phyloP scores from a whole-genome alignment of 2,888 invertebrate genomes.

The Parnassius mnemosyne region DNA sequence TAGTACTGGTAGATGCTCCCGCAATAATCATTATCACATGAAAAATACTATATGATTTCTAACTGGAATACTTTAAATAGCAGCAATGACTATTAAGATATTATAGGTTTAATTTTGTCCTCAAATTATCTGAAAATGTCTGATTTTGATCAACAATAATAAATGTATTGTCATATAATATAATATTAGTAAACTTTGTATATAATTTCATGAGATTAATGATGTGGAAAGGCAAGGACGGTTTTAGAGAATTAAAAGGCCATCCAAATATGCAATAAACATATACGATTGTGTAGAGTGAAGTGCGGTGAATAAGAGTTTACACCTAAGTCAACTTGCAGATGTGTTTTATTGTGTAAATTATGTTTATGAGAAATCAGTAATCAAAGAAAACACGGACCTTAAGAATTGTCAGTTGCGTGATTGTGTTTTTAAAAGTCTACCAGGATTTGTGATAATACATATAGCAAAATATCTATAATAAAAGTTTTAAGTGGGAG shows the following conservation, averaged over 20 bases:
- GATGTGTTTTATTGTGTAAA: constrained; percentile 79
- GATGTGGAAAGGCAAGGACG: constrained; percentile 64
- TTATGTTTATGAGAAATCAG: constrained; percentile 78
- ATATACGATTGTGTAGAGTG: constrained; percentile 74
- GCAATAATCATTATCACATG: constrained; percentile 68
- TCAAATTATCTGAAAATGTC: constrained; percentile 46
- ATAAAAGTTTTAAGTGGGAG: constrained; percentile 82
- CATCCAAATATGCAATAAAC: constrained; percentile 79
- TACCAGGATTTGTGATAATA: constrained; percentile 88
- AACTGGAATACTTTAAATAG: constrained; percentile 51
- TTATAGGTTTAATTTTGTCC: constrained; percentile 58
- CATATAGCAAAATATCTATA: constrained; percentile 84
- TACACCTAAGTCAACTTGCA: constrained; percentile 75
- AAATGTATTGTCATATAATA: constrained; percentile 74
- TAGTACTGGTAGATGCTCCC: constrained; percentile 81
- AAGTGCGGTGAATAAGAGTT: constrained; percentile 68
- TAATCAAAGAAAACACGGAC: constrained; percentile 73
- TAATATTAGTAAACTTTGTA: constrained; percentile 78
- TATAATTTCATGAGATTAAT: constrained; percentile 79
- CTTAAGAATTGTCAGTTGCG: constrained; percentile 80
- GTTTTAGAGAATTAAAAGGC: constrained; percentile 73
- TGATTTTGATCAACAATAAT: constrained; percentile 48
- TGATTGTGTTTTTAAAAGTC: constrained; percentile 85
- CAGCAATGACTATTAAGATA: constrained; percentile 44
- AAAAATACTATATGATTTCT: constrained; percentile 50